These are phyloP conservation scores for Lepidotrigona ventralis DNA, from an alignment of 1,140 invertebrate genomes.

Conservation along the genomic window DNA sequence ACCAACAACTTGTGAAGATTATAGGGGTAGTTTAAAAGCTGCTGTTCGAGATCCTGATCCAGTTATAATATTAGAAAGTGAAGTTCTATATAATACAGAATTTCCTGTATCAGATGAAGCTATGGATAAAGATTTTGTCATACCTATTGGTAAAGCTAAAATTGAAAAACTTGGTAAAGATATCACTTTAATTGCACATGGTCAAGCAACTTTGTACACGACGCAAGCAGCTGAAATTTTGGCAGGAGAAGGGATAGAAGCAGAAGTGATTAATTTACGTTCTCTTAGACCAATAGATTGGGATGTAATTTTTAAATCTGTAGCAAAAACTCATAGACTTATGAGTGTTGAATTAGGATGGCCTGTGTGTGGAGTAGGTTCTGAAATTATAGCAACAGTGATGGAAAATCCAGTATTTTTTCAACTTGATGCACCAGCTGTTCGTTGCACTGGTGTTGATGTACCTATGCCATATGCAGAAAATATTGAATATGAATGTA, in stretches of 20 bases:
- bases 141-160: conserved; percentile 90
- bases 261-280: conserved; percentile 88
- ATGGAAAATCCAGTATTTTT: conserved; percentile 85
- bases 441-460: conserved; percentile 86
- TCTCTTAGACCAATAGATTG: conserved; percentile 85
- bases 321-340: conserved; percentile 87
- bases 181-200: conserved; percentile 84
- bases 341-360: conserved; percentile 88
- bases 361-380: conserved; percentile 85
- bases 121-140: conserved; percentile 83
- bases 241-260: conserved; percentile 80
- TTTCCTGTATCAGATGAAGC: conserved; percentile 80
- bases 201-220: conserved; percentile 80
- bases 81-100: conserved; percentile 84
- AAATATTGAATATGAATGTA: conserved; percentile 81
- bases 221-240: conserved; percentile 85
- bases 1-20: conserved; percentile 86
- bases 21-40: conserved; percentile 84
- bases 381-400: conserved; percentile 84
- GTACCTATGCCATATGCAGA: conserved; percentile 88
- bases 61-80: conserved; percentile 88
- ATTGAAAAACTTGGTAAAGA: conserved; percentile 85
- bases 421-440: conserved; percentile 86
- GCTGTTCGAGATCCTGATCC: conserved; percentile 86
- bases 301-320: conserved; percentile 84